These are phyloP conservation scores for Lasioglossum figueresi DNA, from an alignment of 2,888 invertebrate genomes.

Conservation along the genomic window DNA sequence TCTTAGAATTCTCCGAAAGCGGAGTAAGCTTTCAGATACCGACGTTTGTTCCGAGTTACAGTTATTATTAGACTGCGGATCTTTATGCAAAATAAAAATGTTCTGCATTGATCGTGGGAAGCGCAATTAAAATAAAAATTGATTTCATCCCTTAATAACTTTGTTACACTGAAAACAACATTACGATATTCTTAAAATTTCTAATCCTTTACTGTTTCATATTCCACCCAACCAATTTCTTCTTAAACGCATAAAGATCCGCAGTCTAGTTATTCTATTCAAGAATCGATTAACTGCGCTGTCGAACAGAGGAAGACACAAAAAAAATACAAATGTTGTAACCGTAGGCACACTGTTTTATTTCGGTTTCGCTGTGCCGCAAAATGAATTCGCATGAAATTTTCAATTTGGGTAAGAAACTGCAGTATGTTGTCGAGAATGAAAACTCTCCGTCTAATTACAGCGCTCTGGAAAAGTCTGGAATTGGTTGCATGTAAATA, in stretches of 20 bases:
- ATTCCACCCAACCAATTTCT: too few species aligned
- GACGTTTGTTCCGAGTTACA: background rate
- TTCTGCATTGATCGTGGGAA: too few species aligned
- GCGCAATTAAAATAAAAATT: too few species aligned
- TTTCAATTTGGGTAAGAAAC: background rate
- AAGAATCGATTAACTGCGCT: too few species aligned
- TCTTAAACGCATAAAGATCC: too few species aligned
- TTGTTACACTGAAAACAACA: too few species aligned
- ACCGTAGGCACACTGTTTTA: background rate
- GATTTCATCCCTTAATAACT: too few species aligned
- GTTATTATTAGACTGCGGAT: too few species aligned
- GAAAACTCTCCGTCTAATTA: background rate
- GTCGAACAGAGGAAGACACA: background rate
- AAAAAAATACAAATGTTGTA: background rate
- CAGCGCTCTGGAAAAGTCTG: background rate
- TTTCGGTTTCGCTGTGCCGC: background rate
- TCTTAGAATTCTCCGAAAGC: constrained; percentile 66
- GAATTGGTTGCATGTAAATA: background rate
- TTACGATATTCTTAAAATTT: too few species aligned
- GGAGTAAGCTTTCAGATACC: constrained; percentile 57
- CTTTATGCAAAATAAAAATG: too few species aligned
- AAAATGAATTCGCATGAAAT: background rate
- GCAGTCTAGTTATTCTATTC: too few species aligned
- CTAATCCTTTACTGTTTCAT: too few species aligned
- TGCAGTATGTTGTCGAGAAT: background rate